Evolutionary conservation across 1,140 invertebrate species (phyloP).

Genomic region (Trichomalopsis sarcophagae): DNA sequence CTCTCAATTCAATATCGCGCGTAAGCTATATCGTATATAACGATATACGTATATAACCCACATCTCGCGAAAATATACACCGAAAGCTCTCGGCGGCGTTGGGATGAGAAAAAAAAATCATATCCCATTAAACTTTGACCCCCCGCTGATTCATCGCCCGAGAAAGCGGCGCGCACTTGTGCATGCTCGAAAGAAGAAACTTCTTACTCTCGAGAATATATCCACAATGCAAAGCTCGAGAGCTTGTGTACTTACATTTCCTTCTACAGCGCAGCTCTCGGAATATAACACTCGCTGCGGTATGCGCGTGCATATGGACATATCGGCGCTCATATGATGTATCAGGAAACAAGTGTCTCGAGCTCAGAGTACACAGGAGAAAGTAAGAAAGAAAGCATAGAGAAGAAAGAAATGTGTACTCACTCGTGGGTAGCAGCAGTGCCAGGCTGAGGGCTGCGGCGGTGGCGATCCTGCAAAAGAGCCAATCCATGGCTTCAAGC

Average conservation of each 20-base stretch:
- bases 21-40: no score
- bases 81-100: not conserved
- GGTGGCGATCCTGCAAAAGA: constrained; percentile 43
- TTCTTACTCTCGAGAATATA: not conserved
- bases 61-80: no score
- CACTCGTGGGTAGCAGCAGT: constrained; percentile 41
- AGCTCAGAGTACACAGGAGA: not conserved
- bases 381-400: not conserved
- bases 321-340: not conserved
- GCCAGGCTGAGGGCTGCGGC: constrained; percentile 13
- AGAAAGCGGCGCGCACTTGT: not conserved
- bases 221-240: not conserved
- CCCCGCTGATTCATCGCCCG: not conserved
- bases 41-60: no score
- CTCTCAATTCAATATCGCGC: no score
- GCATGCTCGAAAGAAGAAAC: not conserved
- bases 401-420: constrained; percentile 20
- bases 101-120: not conserved
- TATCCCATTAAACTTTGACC: not conserved
- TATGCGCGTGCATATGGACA: not conserved
- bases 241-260: not conserved
- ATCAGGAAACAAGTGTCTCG: not conserved
- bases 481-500: constrained; percentile 48
- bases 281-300: no score
- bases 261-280: not conserved